Evolutionary conservation across 2,797 vertebrate genomes (phyloP).

Genomic region (Cheirogaleus major): DNA sequence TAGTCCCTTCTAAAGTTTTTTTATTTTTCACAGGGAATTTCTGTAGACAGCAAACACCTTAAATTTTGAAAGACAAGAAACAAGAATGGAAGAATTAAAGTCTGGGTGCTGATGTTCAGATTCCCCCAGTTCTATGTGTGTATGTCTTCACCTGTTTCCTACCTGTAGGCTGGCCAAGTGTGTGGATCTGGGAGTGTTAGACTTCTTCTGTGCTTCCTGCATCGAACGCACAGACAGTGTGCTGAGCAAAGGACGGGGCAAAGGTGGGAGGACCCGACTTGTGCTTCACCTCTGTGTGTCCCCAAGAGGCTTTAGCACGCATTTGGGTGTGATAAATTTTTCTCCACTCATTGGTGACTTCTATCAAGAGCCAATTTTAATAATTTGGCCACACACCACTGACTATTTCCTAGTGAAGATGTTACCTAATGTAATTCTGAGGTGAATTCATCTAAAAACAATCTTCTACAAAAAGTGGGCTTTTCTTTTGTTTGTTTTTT

Average conservation of each 20-base stretch:
- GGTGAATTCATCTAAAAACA: not conserved
- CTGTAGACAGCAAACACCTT: not conserved
- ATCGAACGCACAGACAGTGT: not conserved
- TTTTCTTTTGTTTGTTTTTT: not conserved
- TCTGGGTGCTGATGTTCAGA: not conserved
- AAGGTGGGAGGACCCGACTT: not conserved
- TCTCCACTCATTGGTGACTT: not conserved
- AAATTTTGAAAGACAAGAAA: not conserved
- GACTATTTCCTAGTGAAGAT: not conserved
- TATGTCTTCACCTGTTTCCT: not conserved
- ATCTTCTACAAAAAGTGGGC: not conserved
- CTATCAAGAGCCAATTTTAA: not conserved
- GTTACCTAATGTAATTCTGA: not conserved
- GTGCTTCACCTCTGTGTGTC: not conserved
- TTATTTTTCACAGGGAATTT: not conserved
- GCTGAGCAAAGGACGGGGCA: fast-evolving
- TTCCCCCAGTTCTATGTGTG: fast-evolving
- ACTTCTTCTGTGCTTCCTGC: not conserved
- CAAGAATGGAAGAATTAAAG: not conserved
- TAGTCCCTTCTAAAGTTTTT: not conserved
- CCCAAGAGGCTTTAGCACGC: not conserved
- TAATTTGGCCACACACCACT: not conserved
- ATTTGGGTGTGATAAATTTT: not conserved
- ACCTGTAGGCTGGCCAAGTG: not conserved
- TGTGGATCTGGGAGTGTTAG: not conserved